Evolutionary conservation across 2,113 vertebrate genomes (phyloP), one percentile per base, ranked within the genome.

Genomic region (Asarcornis scutulata): DNA sequence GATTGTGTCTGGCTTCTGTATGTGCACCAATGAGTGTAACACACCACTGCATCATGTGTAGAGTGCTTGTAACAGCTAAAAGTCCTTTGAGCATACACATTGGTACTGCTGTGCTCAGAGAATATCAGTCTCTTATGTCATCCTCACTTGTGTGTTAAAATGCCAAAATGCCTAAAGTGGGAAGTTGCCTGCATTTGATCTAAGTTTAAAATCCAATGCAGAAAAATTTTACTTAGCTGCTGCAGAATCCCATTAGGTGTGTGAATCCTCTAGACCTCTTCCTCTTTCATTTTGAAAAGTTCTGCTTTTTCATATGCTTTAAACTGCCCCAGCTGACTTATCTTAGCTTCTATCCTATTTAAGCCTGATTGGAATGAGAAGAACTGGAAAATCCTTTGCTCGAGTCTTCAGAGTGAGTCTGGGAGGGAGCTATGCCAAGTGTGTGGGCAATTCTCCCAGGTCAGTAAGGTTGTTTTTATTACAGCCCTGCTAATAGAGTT

Each of bases 121-220:
- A 26, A 67, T 60, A 36, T 40, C 25, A 46, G 29, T 18, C 46
- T 74, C 64, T 14, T 36, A 5, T 0, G 0, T n/a, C 2, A 7
- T 13, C 7, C 38, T 29, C 17, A 13, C n/a, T 29, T 29, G 11
- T 29, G 46, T 32, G n/a, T 36, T 72, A 72, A 53, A 68, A 68
- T 17, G 26, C n/a, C 63, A 83, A n/a, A 93, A 71, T 27, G 10
- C 10, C 23, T 67, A 13, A 44, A 10, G 13, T 0, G 0, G 29
- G 59, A 83, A 58, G 29, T 0, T 66, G 20, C 10, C 31, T 81
- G 13, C 4, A 18, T 69, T 69, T 77, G 44, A n/a, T 53, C 53
- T 58, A 40, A 62, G 32, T 74, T 86, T 16, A 27, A 92, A 95
- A 92, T 77, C 6, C 1, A 3, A 2, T 6, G 13, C 40, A 77